Evolutionary conservation across 1,140 invertebrate species (phyloP), one percentile per base, ranked within the genome.

Genomic region (Dendrolimus punctatus): DNA sequence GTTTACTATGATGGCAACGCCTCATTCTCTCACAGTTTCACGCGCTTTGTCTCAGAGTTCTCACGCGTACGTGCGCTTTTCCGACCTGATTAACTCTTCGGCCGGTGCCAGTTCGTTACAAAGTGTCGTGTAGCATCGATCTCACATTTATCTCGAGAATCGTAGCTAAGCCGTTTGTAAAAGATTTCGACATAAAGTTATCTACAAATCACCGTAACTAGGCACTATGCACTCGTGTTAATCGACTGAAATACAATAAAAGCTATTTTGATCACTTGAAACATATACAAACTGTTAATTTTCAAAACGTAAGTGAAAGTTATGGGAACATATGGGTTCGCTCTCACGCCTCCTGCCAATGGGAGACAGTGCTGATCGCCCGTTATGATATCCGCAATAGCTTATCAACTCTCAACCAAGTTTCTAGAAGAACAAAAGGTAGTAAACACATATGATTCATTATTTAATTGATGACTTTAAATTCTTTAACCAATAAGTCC

Each of bases 1-100:
- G 45, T 8, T 46, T 84, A 86, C 80, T 79, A 81, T 68, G 74
- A 80, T 74, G 85, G 81, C 83, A 87, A 87, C 85, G 85, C 85
- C 85, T 87, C 82, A 65, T 71, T 73, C 72, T 82, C 73, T 66
- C 82, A 83, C 77, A 83, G 80, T 83, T 85, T 82, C 78, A 72
- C 70, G 71, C 66, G 71, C 66, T 77, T 83, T 85, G 79, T 83
- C 62, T 77, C 58, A 59, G 55, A 53, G 66, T 78, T 80, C 76
- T 80, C 78, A 82, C 80, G 76, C 72, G 69, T 65, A 64, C 64
- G 36, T 62, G 58, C 63, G 71, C 63, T 69, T 66, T 64, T 70
- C 57, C 7, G 10, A 40, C 46, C 36, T 40, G 23, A 23, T 23
- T 23, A 23, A 23, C 60, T 64, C 55, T 46, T 60, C 50, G 48